These are phyloP conservation scores for Drosophila melanogaster DNA, from an alignment of 1,140 invertebrate genomes.

Conservation along the genomic window Release_6_plus_ISO1_MT NT_033779.5:4276001-4276500, in stretches of 20 bases:
- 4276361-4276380: constrained; percentile 17
- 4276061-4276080: constrained; percentile 51
- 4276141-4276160: neutral
- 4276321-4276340: constrained; percentile 39
- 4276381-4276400: constrained; percentile 13
- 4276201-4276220: constrained; percentile 43
- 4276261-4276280: constrained; percentile 20
- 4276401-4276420: constrained; percentile 47
- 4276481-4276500: constrained; percentile 33
- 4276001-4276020: constrained; percentile 14
- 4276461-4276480: constrained; percentile 30
- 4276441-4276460: constrained; percentile 52
- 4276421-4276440: constrained; percentile 63
- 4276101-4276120: constrained; percentile 32
- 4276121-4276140: constrained; percentile 45
- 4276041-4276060: constrained; percentile 39
- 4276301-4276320: constrained; percentile 24
- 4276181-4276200: constrained; percentile 29
- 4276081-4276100: constrained; percentile 19
- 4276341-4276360: constrained; percentile 41
- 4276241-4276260: constrained; percentile 25
- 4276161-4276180: constrained; percentile 58
- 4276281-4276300: constrained; percentile 57
- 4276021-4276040: neutral
- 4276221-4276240: constrained; percentile 14